Evolutionary conservation across 1,140 invertebrate genomes (phyloP), one percentile per base, ranked within the genome.

Genomic region (Drusus annulatus): DNA sequence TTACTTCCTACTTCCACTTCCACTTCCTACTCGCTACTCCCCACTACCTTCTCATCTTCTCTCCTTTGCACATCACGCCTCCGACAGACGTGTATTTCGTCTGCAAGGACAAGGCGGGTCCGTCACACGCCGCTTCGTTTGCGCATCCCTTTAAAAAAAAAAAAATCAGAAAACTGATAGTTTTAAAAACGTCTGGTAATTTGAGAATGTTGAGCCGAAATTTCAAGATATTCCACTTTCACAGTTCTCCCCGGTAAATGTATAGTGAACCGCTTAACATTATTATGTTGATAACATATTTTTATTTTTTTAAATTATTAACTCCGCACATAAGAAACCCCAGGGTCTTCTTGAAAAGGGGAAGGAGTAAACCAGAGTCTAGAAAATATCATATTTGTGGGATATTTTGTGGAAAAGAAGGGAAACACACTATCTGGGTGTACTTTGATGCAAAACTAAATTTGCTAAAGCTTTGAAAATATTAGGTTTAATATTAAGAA

Each of bases 121-220:
- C 36, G 36, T 45, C 36, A 45, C 36, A 45, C 36, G 8, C 36
- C 36, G 8, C 36, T 45, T 45, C 36, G 36, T 13, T 45, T 45
- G 36, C 36, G 36, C 8, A 45, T 45, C 62, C 25, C 10, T 16
- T n/a, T 25, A 5, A n/a, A 15, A 65, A 28, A 10, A 28, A 65
- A 56, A n/a, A 56, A 10, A 6, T n/a, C 4, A n/a, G 54, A 56
- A 56, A 56, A 56, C n/a, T 17, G 19, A 17, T 56, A 17, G n/a
- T 56, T 56, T 56, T 56, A 17, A 17, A 21, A 56, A 56, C n/a
- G n/a, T 56, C 54, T 56, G 54, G 54, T 56, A 56, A 56, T 56
- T 56, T 21, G n/a, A 56, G n/a, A 56, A 56, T 21, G 5, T 56
- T 56, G 54, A 56, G 8, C 19, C 4, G 4, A n/a, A 21, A 56